These are phyloP conservation scores for Nothoprocta pentlandii DNA, from an alignment of 2,113 vertebrate species.

Conservation along the genomic window DNA sequence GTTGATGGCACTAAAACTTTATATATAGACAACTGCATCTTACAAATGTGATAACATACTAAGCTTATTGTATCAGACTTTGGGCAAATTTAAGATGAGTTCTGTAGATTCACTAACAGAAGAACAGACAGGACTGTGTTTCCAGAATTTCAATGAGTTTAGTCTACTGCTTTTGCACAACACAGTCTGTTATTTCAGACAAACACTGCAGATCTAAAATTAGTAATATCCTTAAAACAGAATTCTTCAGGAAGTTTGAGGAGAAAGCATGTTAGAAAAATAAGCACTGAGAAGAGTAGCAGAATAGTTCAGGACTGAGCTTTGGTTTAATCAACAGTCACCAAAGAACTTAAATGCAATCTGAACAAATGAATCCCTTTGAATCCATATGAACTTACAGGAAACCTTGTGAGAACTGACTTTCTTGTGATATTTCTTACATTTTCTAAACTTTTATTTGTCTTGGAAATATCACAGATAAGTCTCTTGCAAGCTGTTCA, in stretches of 20 bases:
- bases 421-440: background rate
- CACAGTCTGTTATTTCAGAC: constrained; percentile 20
- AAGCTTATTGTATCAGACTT: background rate
- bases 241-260: constrained; percentile 9
- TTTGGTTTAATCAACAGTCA: background rate
- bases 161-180: constrained; percentile 64
- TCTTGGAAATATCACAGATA: background rate
- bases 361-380: background rate
- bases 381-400: background rate
- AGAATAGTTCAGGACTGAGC: background rate
- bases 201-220: constrained; percentile 35
- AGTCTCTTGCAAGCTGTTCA: background rate
- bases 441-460: background rate
- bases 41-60: background rate
- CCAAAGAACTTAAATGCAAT: background rate
- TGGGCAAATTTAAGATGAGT: constrained; percentile 51
- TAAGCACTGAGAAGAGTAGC: background rate
- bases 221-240: constrained; percentile 30
- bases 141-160: constrained; percentile 73
- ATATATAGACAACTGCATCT: constrained; percentile 67
- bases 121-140: constrained; percentile 49
- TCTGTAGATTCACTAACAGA: constrained; percentile 65
- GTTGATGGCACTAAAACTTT: constrained; percentile 58
- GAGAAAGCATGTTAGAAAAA: constrained; percentile 13
- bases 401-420: background rate